Base-by-base conservation (phyloP, 2,888 invertebrate genomes). In the Pteria penguin region DNA sequence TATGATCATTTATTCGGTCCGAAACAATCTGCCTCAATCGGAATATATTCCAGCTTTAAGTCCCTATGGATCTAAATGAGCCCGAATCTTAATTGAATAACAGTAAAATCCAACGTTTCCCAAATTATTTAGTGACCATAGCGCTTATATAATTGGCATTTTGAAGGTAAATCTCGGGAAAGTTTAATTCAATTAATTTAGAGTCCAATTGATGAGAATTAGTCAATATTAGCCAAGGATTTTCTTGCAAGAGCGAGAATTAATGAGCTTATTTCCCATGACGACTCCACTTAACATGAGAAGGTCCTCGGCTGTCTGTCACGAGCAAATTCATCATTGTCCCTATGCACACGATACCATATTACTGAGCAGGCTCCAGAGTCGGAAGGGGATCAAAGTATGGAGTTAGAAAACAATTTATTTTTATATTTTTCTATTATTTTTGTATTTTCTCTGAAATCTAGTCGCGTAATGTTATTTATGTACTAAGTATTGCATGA, bases 141-240 rank as follows among this genome's bases (percentile, higher is more conserved):
- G 62, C 68, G 76, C 73, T 65, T 76, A 71, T 74, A 71, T 70
- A 78, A 78, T 74, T 74, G 78, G 67, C 70, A 78, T 74, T 78
- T 66, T 67, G 57, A 71, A 71, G 73, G 67, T 70, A 71, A 61
- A 74, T 74, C 69, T 69, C 69, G 74, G 62, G 68, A 45, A 65
- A 71, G 61, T 74, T 67, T 78, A 74, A 78, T 78, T 74, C 61
- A 71, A 74, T 67, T 73, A 78, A 71, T 78, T 73, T 57, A 57
- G 58, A 54, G 32, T 31, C 54, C 32, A 67, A 73, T 77, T 72
- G 76, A 77, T 73, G 72, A 60, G 52, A 62, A 24, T 73, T 75
- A 69, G 76, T 72, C 57, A 77, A 77, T 73, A 70, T 65, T 72
- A 73, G 72, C 52, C 63, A 63, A 27, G 45, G 57, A 57, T 31